These are phyloP conservation scores for Azorinus chamasolen DNA, from an alignment of 2,888 invertebrate species.

Conservation along the genomic window DNA sequence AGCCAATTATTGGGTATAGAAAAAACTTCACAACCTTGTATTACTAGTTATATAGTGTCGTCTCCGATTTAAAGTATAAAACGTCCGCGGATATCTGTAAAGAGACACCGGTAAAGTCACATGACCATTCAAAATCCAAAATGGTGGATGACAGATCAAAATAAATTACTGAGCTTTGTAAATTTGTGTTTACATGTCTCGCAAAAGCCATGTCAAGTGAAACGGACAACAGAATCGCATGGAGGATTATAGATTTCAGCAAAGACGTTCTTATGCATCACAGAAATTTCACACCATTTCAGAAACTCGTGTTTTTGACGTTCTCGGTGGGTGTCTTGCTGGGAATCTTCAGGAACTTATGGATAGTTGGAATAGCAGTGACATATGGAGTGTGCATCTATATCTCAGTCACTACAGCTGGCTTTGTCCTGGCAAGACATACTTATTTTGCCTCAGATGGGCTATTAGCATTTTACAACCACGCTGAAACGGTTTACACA, in stretches of 20 bases:
- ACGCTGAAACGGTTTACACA: too few relatives aligned
- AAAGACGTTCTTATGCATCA: constrained; percentile 59
- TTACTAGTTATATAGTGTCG: too few relatives aligned
- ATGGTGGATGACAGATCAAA: constrained; percentile 43
- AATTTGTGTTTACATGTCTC: background rate
- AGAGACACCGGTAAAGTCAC: constrained; percentile 40
- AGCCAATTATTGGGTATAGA: too few relatives aligned
- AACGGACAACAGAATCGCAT: constrained; percentile 12
- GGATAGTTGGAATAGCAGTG: constrained; percentile 18
- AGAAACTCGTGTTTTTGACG: constrained; percentile 58
- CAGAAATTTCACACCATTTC: constrained; percentile 66
- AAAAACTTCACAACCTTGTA: too few relatives aligned
- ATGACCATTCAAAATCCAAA: constrained; percentile 59
- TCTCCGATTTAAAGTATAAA: too few relatives aligned
- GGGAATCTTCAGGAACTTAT: constrained; percentile 39
- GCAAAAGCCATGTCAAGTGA: background rate
- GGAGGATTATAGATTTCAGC: constrained; percentile 19
- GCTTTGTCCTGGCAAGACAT: too few relatives aligned
- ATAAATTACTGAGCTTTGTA: constrained; percentile 34
- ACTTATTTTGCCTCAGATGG: too few relatives aligned
- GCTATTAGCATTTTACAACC: too few relatives aligned
- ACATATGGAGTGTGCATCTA: constrained; percentile 41
- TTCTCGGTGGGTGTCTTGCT: constrained; percentile 53
- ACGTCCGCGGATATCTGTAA: too few relatives aligned
- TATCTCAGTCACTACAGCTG: background rate